Conservation (phyloP, 2,797 vertebrate genomes). For the Allobates femoralis region DNA sequence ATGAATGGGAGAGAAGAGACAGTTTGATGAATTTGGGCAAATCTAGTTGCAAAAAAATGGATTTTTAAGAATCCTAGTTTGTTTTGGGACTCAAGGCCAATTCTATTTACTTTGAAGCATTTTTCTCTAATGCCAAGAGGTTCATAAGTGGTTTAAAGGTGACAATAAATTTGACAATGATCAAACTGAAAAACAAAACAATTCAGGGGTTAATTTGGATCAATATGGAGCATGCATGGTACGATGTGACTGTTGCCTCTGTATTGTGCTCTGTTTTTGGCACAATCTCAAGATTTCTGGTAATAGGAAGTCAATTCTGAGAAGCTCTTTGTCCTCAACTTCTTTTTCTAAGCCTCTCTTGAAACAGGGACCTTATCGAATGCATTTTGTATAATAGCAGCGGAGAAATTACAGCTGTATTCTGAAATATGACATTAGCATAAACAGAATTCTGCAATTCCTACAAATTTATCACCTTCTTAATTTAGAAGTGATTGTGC, state of each 20-base stretch:
- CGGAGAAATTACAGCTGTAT: slow-evolving; percentile 43
- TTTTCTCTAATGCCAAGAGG: neutral
- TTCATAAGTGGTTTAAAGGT: neutral
- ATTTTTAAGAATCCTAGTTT: no score
- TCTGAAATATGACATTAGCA: slow-evolving; percentile 41
- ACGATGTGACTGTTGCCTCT: no score
- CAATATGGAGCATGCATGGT: no score
- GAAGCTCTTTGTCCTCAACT: neutral
- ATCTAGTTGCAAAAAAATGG: no score
- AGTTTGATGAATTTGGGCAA: no score
- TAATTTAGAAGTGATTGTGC: slow-evolving; percentile 36
- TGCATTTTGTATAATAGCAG: slow-evolving; percentile 41
- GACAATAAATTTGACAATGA: neutral
- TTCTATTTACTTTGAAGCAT: no score
- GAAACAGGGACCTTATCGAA: neutral
- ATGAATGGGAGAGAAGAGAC: no score
- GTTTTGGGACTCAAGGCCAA: no score
- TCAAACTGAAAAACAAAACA: neutral
- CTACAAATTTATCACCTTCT: slow-evolving; percentile 32
- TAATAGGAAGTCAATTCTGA: no score
- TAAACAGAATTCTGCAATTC: slow-evolving; percentile 38
- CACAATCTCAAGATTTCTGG: neutral
- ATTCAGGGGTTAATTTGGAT: no score
- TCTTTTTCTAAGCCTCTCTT: slow-evolving; percentile 1
- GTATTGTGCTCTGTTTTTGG: neutral